These are phyloP conservation scores for Delphinus delphis DNA, from an alignment of 2,113 vertebrate genomes.

Conservation along the genomic window DNA sequence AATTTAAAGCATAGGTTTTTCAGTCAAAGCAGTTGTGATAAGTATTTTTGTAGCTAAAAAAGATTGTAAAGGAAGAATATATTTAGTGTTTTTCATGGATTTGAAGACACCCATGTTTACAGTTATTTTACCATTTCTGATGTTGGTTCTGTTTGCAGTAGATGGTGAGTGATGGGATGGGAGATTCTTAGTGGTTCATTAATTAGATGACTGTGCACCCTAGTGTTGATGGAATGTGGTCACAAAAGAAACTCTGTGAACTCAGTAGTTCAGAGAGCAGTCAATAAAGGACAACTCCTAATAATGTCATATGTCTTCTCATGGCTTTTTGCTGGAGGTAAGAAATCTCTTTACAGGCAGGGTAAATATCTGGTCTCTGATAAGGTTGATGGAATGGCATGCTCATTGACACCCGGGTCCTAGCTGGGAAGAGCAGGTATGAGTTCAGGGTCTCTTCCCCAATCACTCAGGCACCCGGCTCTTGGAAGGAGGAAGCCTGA, in stretches of 20 bases:
- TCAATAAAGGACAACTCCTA: background rate
- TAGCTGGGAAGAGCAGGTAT: background rate
- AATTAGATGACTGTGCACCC: background rate
- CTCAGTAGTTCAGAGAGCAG: background rate
- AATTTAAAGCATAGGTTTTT: conserved; percentile 7
- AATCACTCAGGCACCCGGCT: background rate
- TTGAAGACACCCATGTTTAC: background rate
- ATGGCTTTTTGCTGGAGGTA: background rate
- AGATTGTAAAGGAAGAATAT: background rate
- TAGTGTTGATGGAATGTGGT: background rate
- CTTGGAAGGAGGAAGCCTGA: background rate
- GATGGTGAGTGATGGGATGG: background rate
- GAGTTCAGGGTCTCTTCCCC: background rate
- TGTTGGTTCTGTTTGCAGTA: background rate
- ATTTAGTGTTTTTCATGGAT: conserved; percentile 25
- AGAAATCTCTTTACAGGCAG: background rate
- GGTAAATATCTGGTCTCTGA: background rate
- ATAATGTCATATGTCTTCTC: background rate
- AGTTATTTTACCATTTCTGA: background rate
- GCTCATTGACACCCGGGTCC: background rate
- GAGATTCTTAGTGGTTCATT: background rate
- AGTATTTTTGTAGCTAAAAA: conserved; percentile 21
- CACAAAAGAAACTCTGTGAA: background rate
- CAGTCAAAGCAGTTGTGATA: conserved; percentile 18
- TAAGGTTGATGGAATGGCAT: background rate